phyloP scores from a whole-genome alignment of 2,113 vertebrate genomes.

The Archocentrus centrarchus region DNA sequence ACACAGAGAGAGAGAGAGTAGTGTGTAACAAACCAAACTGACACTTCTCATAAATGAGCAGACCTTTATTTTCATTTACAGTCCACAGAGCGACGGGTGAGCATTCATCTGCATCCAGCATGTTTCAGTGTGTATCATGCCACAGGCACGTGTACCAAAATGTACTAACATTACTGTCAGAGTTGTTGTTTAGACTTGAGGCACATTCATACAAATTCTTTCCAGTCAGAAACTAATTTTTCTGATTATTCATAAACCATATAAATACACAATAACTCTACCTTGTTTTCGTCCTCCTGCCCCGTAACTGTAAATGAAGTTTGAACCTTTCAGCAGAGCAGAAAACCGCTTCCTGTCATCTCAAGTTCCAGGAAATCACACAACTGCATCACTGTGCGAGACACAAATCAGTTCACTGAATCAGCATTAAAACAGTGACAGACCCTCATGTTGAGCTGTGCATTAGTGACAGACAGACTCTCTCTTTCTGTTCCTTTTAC shows the following conservation, averaged over 20 bases:
- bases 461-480: no score
- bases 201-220: not conserved
- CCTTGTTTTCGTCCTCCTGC: not conserved
- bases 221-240: not conserved
- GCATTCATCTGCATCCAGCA: not conserved
- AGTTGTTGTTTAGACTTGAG: not conserved
- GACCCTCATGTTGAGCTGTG: no score
- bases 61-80: not conserved
- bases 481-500: no score
- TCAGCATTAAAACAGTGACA: no score
- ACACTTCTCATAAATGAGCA: not conserved
- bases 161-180: not conserved
- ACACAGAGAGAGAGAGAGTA: not conserved
- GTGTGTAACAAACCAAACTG: not conserved
- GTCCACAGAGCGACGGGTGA: not conserved
- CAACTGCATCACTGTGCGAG: not conserved
- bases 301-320: not conserved
- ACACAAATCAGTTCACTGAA: no score
- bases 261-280: not conserved
- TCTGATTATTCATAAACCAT: not conserved
- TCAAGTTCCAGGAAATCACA: slow-evolving; percentile 1
- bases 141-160: not conserved
- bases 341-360: not conserved
- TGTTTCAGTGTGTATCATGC: not conserved
- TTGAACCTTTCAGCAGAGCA: not conserved